Percentiles rank a stretch among this genome's conserved stretches.
phyloP scores from a whole-genome alignment of 2,113 vertebrate genomes.

The Ochotona curzoniae region DNA sequence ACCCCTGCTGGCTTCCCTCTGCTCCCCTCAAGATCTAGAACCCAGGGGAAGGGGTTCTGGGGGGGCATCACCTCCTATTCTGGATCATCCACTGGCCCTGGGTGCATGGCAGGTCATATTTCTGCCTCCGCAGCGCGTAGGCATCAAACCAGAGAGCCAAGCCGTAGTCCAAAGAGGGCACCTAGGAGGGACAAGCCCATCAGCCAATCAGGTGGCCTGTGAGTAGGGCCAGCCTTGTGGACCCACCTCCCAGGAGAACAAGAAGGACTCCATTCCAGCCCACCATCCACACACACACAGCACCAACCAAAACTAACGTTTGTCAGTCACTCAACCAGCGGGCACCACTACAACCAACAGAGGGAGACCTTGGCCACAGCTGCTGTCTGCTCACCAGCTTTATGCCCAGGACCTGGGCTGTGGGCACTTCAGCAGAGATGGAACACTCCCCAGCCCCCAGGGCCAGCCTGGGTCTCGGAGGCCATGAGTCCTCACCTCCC shows the following conservation, averaged over 20 bases:
- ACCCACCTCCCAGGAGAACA: not conserved
- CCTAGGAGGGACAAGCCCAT: slow-evolving; percentile 82
- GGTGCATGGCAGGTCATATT: slow-evolving; percentile 88
- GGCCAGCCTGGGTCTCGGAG: accelerated
- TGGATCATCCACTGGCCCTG: slow-evolving; percentile 96
- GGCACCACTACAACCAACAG: accelerated
- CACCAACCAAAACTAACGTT: not conserved
- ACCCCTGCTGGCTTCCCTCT: not conserved
- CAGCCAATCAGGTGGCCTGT: accelerated
- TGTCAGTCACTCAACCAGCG: not conserved
- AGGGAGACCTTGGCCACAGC: not conserved
- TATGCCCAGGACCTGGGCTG: not conserved
- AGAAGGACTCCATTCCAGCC: not conserved
- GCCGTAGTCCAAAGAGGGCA: slow-evolving; percentile 89
- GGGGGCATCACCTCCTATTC: slow-evolving; percentile 89
- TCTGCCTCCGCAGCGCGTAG: slow-evolving; percentile 91
- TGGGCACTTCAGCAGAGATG: not conserved
- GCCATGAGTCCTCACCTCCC: no score
- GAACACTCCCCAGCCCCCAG: not conserved
- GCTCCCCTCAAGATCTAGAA: not conserved
- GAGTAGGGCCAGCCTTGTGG: not conserved
- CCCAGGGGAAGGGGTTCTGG: accelerated
- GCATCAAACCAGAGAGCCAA: slow-evolving; percentile 93
- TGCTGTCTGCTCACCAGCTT: accelerated
- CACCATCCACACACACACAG: not conserved